Percentiles rank a stretch among this genome's conserved stretches.
Evolutionary conservation across 2,888 invertebrate genomes (phyloP).

Genomic region (Drosophila hamatofila): DNA sequence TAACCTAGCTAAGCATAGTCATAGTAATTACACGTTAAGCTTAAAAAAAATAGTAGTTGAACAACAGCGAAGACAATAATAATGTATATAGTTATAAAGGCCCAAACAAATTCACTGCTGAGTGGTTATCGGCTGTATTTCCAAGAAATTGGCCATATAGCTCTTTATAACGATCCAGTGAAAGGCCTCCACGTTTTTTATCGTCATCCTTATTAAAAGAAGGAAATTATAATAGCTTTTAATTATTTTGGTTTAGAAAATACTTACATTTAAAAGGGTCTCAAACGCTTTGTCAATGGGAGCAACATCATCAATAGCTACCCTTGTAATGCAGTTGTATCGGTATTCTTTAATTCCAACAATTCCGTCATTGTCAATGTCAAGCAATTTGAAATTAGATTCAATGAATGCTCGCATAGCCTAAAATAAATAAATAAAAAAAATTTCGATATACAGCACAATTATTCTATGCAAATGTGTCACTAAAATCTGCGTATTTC

Average conservation of each 20-base stretch:
- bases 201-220: constrained; percentile 89
- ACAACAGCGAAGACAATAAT: constrained; percentile 84
- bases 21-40: constrained; percentile 80
- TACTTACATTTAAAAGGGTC: constrained; percentile 89
- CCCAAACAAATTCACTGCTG: constrained; percentile 92
- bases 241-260: not conserved
- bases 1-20: constrained; percentile 73
- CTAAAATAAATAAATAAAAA: constrained; percentile 57
- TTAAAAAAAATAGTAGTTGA: constrained; percentile 81
- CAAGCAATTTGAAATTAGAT: constrained; percentile 92
- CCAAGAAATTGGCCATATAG: constrained; percentile 93
- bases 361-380: constrained; percentile 92
- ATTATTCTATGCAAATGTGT: too few species aligned
- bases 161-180: constrained; percentile 92
- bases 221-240: not conserved
- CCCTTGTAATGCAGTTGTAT: constrained; percentile 92
- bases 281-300: constrained; percentile 92
- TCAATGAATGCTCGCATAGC: constrained; percentile 95
- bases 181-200: constrained; percentile 91
- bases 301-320: constrained; percentile 91
- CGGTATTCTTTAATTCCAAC: constrained; percentile 93
- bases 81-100: constrained; percentile 86
- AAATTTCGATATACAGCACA: not conserved
- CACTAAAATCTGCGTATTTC: too few species aligned
- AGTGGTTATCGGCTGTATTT: constrained; percentile 90